A percentile compares a stretch with the other conserved stretches of the same genome.
These are phyloP conservation scores for Anser brachyrhynchus DNA, from an alignment of 2,113 vertebrate genomes.

Conservation along the genomic window DNA sequence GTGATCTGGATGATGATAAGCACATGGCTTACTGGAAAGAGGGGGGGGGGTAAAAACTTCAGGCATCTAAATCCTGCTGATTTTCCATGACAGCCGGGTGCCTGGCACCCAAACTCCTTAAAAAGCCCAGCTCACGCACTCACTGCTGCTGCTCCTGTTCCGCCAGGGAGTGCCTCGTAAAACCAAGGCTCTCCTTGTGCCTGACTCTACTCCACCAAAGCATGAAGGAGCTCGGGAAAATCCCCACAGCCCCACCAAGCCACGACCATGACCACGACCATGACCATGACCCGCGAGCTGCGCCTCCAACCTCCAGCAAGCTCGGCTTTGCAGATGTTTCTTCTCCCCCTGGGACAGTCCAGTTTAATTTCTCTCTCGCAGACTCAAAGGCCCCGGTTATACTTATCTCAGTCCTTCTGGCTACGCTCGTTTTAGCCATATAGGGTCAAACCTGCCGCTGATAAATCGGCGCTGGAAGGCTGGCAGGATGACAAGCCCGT, in stretches of 20 bases:
- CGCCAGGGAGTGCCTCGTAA: background rate
- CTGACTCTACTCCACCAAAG: background rate
- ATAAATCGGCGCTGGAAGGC: conserved; percentile 63
- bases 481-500: conserved; percentile 64
- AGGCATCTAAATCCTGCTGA: conserved; percentile 35
- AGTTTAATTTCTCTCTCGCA: conserved; percentile 50
- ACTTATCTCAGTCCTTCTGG: conserved; percentile 63
- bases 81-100: conserved; percentile 32
- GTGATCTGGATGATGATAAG: conserved; percentile 61
- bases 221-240: background rate
- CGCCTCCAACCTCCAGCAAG: background rate
- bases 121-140: background rate
- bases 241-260: background rate
- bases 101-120: background rate
- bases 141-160: background rate
- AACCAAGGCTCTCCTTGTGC: background rate
- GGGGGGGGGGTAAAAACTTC: background rate
- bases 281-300: background rate
- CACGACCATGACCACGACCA: background rate
- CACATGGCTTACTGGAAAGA: conserved; percentile 33
- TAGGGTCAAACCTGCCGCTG: conserved; percentile 66
- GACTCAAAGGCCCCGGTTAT: conserved; percentile 65
- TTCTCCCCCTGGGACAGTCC: conserved; percentile 43
- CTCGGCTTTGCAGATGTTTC: conserved; percentile 49
- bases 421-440: conserved; percentile 50